phyloP scores from a whole-genome alignment of 2,113 vertebrate species.

The Chaetodon auriga region DNA sequence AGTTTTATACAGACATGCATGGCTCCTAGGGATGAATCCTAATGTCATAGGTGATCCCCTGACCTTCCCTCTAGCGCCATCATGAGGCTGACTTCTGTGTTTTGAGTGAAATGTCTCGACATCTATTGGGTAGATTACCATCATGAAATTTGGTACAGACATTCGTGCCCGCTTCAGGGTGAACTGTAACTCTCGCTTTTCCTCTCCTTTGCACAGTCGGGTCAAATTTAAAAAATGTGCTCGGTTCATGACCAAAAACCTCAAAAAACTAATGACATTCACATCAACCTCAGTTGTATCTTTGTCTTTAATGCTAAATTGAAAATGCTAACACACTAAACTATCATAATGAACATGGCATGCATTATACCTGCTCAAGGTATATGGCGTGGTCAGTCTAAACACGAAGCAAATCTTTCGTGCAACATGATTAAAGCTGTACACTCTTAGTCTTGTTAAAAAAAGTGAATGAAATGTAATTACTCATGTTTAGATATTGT shows the following conservation, averaged over 20 bases:
- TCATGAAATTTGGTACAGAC: background rate
- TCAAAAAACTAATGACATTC: background rate
- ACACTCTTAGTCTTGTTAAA: background rate
- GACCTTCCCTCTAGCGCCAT: background rate
- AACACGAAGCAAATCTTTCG: too few relatives aligned
- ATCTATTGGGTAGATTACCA: background rate
- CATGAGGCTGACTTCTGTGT: background rate
- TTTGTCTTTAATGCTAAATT: background rate
- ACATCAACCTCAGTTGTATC: background rate
- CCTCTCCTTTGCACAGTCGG: background rate
- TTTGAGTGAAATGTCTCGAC: background rate
- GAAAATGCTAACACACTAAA: background rate
- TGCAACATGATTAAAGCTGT: background rate
- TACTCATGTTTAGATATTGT: background rate
- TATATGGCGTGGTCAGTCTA: too few relatives aligned
- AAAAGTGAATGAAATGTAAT: background rate
- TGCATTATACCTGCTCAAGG: background rate
- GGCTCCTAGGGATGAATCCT: background rate
- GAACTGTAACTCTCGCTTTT: background rate
- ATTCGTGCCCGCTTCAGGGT: background rate
- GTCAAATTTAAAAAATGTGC: background rate
- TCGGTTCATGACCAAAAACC: background rate
- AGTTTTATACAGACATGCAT: background rate
- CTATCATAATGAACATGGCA: background rate
- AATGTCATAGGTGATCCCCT: background rate